These are phyloP conservation scores for Anabacerthia variegaticeps DNA, from an alignment of 2,797 vertebrate species.

Conservation along the genomic window DNA sequence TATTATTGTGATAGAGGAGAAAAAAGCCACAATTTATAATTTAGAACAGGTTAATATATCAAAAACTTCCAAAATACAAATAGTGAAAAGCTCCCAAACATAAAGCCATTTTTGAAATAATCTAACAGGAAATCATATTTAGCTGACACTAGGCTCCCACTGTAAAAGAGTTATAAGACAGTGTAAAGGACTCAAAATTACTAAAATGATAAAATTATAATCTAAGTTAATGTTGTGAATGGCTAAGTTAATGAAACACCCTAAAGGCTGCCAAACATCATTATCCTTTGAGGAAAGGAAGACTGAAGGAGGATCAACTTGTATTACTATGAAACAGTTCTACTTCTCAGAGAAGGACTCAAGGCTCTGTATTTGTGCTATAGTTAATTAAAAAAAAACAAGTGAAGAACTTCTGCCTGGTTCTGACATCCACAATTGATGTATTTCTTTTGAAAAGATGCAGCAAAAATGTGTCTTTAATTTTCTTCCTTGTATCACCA, in stretches of 20 bases:
- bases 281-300: not conserved
- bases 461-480: not conserved
- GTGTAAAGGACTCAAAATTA: not conserved
- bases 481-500: not conserved
- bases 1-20: not conserved
- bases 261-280: not conserved
- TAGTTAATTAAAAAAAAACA: not conserved
- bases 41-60: not conserved
- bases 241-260: not conserved
- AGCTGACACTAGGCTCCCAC: not conserved
- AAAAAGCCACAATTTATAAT: not conserved
- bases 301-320: not conserved
- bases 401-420: not conserved
- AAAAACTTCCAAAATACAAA: not conserved
- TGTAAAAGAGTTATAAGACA: not conserved
- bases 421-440: not conserved
- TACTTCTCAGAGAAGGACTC: not conserved
- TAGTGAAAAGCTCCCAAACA: not conserved
- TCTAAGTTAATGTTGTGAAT: not conserved
- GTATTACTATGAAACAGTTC: not conserved
- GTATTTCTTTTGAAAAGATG: not conserved
- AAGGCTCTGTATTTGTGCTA: not conserved
- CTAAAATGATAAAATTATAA: not conserved
- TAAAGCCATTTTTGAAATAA: not conserved
- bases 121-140: not conserved